phyloP scores from a whole-genome alignment of 1,140 invertebrate species.

The Vanessa tameamea region DNA sequence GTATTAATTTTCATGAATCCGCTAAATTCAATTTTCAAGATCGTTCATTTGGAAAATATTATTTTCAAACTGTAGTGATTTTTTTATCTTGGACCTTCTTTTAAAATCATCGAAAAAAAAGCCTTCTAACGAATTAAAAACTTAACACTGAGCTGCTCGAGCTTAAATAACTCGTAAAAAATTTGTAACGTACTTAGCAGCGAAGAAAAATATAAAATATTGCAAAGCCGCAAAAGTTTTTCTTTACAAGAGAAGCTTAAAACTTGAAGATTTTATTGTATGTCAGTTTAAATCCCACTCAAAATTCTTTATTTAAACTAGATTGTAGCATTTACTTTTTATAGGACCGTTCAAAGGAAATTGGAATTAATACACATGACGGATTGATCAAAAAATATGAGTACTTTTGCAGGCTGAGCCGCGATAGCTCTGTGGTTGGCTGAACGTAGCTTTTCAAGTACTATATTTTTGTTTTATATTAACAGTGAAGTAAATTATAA shows the following conservation, averaged over 20 bases:
- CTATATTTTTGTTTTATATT: too few relatives aligned
- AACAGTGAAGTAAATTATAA: too few relatives aligned
- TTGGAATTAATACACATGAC: too few relatives aligned
- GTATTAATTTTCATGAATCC: not conserved
- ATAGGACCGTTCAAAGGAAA: not conserved
- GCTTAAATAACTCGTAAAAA: conserved; percentile 38
- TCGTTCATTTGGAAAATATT: not conserved
- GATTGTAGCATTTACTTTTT: not conserved
- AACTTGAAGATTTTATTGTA: conserved; percentile 35
- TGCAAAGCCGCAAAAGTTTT: conserved; percentile 33
- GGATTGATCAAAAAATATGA: too few relatives aligned
- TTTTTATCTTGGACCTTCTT: not conserved
- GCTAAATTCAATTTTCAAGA: not conserved
- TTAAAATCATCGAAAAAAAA: conserved; percentile 10
- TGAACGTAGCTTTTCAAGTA: too few relatives aligned
- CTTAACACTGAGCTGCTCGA: conserved; percentile 20
- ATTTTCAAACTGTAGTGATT: not conserved
- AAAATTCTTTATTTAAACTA: conserved; percentile 21
- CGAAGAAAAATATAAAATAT: conserved; percentile 35
- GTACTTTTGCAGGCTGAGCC: too few relatives aligned
- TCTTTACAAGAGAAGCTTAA: conserved; percentile 34
- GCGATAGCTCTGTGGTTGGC: too few relatives aligned
- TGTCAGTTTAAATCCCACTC: conserved; percentile 18
- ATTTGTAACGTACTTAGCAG: conserved; percentile 34
- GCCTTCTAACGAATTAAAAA: conserved; percentile 22